Evolutionary conservation across 1,140 invertebrate genomes (phyloP).

Genomic region (Hetaerina americana): DNA sequence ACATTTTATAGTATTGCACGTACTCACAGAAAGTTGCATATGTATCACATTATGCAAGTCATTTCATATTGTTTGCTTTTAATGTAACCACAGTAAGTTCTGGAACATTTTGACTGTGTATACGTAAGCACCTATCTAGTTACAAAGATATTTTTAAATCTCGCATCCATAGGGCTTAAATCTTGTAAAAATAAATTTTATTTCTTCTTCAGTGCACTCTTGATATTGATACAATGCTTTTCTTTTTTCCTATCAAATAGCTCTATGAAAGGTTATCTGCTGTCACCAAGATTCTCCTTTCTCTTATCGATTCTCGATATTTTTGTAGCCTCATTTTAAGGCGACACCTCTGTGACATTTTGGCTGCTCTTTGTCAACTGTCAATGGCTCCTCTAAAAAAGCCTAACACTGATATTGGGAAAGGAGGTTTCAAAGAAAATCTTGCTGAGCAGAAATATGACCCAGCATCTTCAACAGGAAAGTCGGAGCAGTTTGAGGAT

Average conservation of each 20-base stretch:
- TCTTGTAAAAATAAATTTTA: background rate
- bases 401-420: slow-evolving; percentile 24
- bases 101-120: background rate
- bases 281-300: slow-evolving; percentile 24
- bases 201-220: too few species aligned
- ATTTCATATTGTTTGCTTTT: too few species aligned
- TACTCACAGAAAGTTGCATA: too few species aligned
- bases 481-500: background rate
- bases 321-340: slow-evolving; percentile 28
- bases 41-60: too few species aligned
- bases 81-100: background rate
- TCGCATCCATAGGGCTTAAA: background rate
- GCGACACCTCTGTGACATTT: slow-evolving; percentile 33
- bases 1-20: too few species aligned
- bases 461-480: too few species aligned
- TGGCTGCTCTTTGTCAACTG: slow-evolving; percentile 55
- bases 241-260: slow-evolving; percentile 18
- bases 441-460: background rate
- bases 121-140: background rate
- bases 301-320: slow-evolving; percentile 26
- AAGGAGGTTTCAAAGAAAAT: background rate
- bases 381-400: slow-evolving; percentile 47
- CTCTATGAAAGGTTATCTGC: slow-evolving; percentile 28
- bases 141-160: background rate
- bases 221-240: too few species aligned